Evolutionary conservation across 2,113 vertebrate genomes (phyloP).

Genomic region (Oryzias curvinotus): DNA sequence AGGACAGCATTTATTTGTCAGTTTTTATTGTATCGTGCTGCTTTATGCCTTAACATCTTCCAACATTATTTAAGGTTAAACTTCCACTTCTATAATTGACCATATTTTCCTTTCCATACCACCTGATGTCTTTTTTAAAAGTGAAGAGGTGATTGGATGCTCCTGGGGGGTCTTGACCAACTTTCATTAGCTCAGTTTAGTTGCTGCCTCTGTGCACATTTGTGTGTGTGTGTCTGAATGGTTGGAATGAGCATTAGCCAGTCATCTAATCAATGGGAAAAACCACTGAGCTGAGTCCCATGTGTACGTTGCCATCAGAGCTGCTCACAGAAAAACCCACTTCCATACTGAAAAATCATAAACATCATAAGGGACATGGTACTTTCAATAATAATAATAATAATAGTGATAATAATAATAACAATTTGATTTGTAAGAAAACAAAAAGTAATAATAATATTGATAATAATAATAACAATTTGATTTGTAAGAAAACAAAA

Average conservation of each 20-base stretch:
- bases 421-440: too few species aligned
- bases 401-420: too few species aligned
- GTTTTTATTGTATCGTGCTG: neutral
- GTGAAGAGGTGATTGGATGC: slow-evolving; percentile 47
- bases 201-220: slow-evolving; percentile 40
- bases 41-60: neutral
- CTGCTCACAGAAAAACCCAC: slow-evolving; percentile 58
- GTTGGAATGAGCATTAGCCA: slow-evolving; percentile 91
- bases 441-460: too few species aligned
- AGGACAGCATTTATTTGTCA: slow-evolving; percentile 4
- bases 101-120: neutral
- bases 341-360: slow-evolving; percentile 19
- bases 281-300: slow-evolving; percentile 91
- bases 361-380: slow-evolving; percentile 5
- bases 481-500: too few species aligned
- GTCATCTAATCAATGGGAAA: slow-evolving; percentile 95
- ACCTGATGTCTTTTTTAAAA: slow-evolving; percentile 26
- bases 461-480: too few species aligned
- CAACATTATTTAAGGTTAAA: neutral
- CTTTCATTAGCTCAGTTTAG: slow-evolving; percentile 55
- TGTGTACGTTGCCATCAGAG: slow-evolving; percentile 65
- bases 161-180: slow-evolving; percentile 63
- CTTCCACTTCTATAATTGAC: slow-evolving; percentile 1
- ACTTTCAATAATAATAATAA: neutral
- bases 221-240: slow-evolving; percentile 26